Evolutionary conservation across 2,888 invertebrate species (phyloP), one percentile per base, ranked within the genome.

Genomic region (Catocala sponsa): DNA sequence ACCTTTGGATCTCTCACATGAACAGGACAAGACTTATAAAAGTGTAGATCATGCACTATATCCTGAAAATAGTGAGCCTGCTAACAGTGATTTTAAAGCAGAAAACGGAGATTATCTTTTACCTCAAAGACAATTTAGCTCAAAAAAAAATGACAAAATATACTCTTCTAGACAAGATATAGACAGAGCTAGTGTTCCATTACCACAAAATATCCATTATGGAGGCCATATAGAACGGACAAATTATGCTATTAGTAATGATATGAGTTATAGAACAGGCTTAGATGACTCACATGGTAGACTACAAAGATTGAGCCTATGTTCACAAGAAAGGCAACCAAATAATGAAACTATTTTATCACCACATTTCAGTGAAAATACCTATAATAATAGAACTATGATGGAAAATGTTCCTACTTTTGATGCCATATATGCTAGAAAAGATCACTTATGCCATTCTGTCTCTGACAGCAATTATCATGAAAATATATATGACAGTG

Each of bases 41-140:
- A 93, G 94, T 87, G 92, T 94, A 44, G 95, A 95, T 68, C 95
- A 94, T 88, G 89, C 94, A 61, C 77, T 95, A 13, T 95, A 95
- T 78, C 81, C 90, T 61, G 94, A 94, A 65, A 92, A 84, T 72
- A 91, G 90, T 87, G 88, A 83, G 44, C 78, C 77, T 63, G 73
- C 80, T 49, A 82, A 82, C 55, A 85, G 79, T 78, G 88, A 89
- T 42, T 91, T 83, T 68, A 89, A 90, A 80, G 74, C 77, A 72
- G 89, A 89, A 52, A 86, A 79, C 78, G 61, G 78, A 55, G 91
- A 87, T 65, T 91, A 87, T 77, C 77, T 80, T 61, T 72, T 85
- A 52, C 78, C 86, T 68, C 84, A 89, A 72, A 85, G 82, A 72
- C 87, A 87, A 68, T 88, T 87, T 70, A 82, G 67, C 59, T 68